Base-by-base conservation (phyloP, 35 echinoderm and acorn worm genomes). In the Apostichopus parvimensis region DNA sequence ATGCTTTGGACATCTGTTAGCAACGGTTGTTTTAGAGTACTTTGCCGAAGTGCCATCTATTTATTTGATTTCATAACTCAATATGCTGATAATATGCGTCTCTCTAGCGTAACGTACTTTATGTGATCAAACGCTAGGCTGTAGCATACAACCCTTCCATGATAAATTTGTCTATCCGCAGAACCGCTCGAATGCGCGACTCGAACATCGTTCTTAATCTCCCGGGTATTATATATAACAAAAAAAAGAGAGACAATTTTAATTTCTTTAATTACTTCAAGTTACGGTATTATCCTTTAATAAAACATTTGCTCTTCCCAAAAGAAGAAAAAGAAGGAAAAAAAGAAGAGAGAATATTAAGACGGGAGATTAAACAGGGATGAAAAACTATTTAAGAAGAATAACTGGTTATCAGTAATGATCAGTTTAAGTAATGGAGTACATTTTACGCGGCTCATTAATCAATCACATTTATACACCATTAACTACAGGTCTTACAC, bases 381-480 rank as follows among this genome's bases (percentile, higher is more conserved):
- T 75, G n/a, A 75, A 75, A 18, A 75, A 75, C 13, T 75, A 75
- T 75, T 75, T 75, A 75, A 75, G 14, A 75, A 75, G 34, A 4
- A 75, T 75, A 18, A n/a, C 71, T 75, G 71, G 71, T 75, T 75
- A 75, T 18, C 17, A 75, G 17, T 5, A 75, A 6, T 75, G 71
- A 75, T 75, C 2, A 75, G 14, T 75, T 75, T 4, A 18, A 75
- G 71, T 75, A 75, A 18, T 75, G 14, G 71, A 22, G 6, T 75
- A 75, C 71, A 75, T 75, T 75, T 75, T 75, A 75, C n/a, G 14
- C 71, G 71, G 17, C 20, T 75, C 71, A 75, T 75, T 75, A 75
- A 75, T 75, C 71, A 6, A 13, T 75, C 71, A 75, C 71, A 18
- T 75, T 75, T 75, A 18, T 75, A 75, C 13, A 18, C 71, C 71